phyloP scores from a whole-genome alignment of 2,113 vertebrate genomes.

The Stigmatopora argus region DNA sequence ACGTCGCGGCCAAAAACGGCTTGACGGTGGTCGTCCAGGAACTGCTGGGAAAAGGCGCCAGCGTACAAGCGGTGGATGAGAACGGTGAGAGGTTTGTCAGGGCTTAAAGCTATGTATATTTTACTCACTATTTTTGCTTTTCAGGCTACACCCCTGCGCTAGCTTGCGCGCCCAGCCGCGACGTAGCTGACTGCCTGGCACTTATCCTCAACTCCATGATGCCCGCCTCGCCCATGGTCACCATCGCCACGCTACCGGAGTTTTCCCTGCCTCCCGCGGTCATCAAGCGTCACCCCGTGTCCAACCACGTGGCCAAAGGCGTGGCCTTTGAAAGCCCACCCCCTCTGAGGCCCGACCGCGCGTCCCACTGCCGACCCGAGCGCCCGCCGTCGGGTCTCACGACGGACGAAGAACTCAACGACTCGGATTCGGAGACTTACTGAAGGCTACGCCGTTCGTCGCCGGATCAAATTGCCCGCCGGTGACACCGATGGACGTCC shows the following conservation, averaged over 20 bases:
- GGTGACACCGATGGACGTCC: too few relatives aligned
- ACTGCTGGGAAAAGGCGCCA: conserved; percentile 93
- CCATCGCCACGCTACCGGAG: conserved; percentile 73
- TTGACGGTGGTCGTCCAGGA: conserved; percentile 94
- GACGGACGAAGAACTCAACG: conserved; percentile 87
- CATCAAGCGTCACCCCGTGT: conserved; percentile 83
- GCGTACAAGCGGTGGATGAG: conserved; percentile 95
- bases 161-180: conserved; percentile 93
- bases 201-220: conserved; percentile 98
- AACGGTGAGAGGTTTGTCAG: conserved; percentile 76
- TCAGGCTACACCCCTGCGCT: conserved; percentile 92
- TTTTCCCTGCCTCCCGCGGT: conserved; percentile 76
- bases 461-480: conserved; percentile 41
- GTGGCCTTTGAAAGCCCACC: conserved; percentile 86
- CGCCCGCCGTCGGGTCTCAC: conserved; percentile 76
- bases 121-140: neutral
- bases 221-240: conserved; percentile 84
- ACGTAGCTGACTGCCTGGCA: conserved; percentile 93
- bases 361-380: conserved; percentile 82
- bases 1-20: conserved; percentile 91
- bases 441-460: conserved; percentile 62
- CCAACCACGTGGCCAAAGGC: conserved; percentile 74
- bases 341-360: conserved; percentile 80
- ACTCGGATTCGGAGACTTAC: conserved; percentile 97
- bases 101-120: neutral